phyloP scores from a whole-genome alignment of 1,140 invertebrate species.

The Magallana gigas region DNA sequence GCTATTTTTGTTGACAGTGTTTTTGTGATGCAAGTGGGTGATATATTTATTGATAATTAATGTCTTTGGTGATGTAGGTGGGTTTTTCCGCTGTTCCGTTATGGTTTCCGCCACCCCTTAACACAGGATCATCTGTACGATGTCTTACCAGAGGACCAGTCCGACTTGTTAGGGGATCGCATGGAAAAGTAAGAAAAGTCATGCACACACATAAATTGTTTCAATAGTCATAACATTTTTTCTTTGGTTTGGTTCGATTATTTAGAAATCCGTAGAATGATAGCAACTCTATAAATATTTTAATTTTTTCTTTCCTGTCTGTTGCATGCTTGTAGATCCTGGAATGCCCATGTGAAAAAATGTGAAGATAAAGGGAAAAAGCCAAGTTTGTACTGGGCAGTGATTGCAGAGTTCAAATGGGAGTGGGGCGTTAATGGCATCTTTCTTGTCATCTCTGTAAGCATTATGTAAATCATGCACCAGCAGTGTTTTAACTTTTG shows the following conservation, averaged over 20 bases:
- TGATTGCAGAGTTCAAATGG: conserved; percentile 49
- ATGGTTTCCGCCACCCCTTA: conserved; percentile 52
- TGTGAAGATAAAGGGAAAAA: conserved; percentile 37
- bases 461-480: background rate
- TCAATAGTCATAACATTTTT: background rate
- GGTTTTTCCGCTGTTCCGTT: conserved; percentile 54
- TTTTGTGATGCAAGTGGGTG: no score
- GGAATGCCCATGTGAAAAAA: conserved; percentile 50
- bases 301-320: background rate
- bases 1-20: no score
- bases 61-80: conserved; percentile 45
- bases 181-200: conserved; percentile 50
- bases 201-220: background rate
- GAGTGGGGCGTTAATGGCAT: conserved; percentile 53
- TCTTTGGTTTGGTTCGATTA: no score
- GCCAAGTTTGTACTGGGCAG: conserved; percentile 52
- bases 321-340: conserved; percentile 36
- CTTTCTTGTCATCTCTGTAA: conserved; percentile 41
- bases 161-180: conserved; percentile 38
- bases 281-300: background rate
- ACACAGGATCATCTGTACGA: conserved; percentile 54
- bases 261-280: no score
- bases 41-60: no score
- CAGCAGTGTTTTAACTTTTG: no score
- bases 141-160: conserved; percentile 57